Evolutionary conservation across 2,797 vertebrate genomes (phyloP).

Genomic region (Labroides dimidiatus): DNA sequence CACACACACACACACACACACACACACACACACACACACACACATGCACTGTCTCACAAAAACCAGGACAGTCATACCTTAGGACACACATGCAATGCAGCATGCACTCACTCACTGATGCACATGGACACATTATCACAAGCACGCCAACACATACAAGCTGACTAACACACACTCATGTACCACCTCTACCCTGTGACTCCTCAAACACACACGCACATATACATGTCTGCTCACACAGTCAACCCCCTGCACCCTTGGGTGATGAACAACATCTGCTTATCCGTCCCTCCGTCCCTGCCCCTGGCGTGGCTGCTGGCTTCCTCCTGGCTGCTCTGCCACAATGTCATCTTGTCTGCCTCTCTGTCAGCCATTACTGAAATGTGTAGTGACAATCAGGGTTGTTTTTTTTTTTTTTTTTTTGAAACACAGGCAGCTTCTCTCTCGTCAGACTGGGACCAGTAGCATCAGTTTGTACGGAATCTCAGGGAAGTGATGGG

Average conservation of each 20-base stretch:
- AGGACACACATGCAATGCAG: conserved; percentile 9
- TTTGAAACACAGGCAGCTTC: conserved; percentile 51
- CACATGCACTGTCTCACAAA: conserved; percentile 17
- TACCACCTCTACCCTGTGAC: conserved; percentile 47
- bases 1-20: conserved; percentile 13
- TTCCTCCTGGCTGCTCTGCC: conserved; percentile 82
- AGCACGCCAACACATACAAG: conserved; percentile 34
- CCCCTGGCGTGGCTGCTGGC: conserved; percentile 85
- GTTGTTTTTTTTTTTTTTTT: conserved; percentile 64
- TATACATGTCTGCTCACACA: conserved; percentile 44
- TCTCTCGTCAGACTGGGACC: conserved; percentile 58
- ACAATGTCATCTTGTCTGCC: conserved; percentile 85
- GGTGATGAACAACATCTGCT: conserved; percentile 87
- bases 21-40: conserved; percentile 44
- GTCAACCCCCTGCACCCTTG: conserved; percentile 79
- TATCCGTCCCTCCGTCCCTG: conserved; percentile 81
- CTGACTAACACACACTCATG: conserved; percentile 48
- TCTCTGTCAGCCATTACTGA: conserved; percentile 86
- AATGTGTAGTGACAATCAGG: conserved; percentile 86
- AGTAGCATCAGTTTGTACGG: conserved; percentile 60
- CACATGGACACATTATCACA: conserved; percentile 40
- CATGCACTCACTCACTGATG: conserved; percentile 20
- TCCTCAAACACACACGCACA: conserved; percentile 44
- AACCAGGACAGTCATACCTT: conserved; percentile 28
- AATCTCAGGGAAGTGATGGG: conserved; percentile 59